These are phyloP conservation scores for Dendronephthya gigantea DNA, from an alignment of 64 coral and sea anemone genomes.

Conservation along the genomic window DNA sequence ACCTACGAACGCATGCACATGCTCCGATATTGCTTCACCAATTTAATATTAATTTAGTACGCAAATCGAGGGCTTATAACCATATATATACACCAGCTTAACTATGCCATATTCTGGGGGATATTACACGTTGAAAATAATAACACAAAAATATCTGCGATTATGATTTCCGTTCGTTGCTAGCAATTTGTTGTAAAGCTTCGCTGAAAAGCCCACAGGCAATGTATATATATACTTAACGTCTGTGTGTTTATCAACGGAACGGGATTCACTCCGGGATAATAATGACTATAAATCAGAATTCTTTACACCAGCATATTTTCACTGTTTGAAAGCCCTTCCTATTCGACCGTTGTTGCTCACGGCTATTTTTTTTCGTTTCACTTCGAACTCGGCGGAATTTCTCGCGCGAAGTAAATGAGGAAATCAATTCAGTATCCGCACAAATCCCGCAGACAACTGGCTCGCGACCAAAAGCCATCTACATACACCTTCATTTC, in stretches of 20 bases:
- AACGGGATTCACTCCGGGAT: background rate
- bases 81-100: too few relatives aligned
- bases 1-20: too few relatives aligned
- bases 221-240: background rate
- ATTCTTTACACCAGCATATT: slow-evolving; percentile 10
- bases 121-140: too few relatives aligned
- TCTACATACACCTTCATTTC: background rate
- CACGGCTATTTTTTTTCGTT: background rate
- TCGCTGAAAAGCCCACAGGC: background rate
- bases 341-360: background rate
- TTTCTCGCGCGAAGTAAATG: background rate
- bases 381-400: background rate
- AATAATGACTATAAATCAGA: background rate
- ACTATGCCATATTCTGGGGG: too few relatives aligned
- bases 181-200: too few relatives aligned
- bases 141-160: too few relatives aligned
- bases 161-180: too few relatives aligned
- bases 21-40: too few relatives aligned
- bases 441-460: background rate
- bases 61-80: too few relatives aligned
- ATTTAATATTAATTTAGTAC: too few relatives aligned
- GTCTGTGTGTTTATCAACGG: background rate
- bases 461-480: background rate
- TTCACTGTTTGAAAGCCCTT: background rate
- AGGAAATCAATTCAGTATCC: background rate